A percentile compares a stretch with the other conserved stretches of the same genome.
These are phyloP conservation scores for Hormaphis cornu DNA, from an alignment of 1,140 invertebrate species.

Conservation along the genomic window DNA sequence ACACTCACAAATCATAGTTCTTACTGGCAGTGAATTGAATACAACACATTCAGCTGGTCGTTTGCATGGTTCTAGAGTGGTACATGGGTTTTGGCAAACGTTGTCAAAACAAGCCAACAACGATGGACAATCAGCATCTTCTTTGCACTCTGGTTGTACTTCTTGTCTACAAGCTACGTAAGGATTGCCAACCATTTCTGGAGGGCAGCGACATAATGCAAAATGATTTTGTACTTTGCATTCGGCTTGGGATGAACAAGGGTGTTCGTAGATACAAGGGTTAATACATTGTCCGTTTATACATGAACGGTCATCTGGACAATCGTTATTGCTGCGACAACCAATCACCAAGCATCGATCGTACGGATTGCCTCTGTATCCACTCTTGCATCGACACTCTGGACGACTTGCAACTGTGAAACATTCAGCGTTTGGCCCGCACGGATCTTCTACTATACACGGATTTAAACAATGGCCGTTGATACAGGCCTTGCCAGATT, in stretches of 20 bases:
- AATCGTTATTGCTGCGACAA: slow-evolving; percentile 81
- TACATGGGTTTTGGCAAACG: slow-evolving; percentile 75
- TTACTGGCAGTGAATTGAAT: slow-evolving; percentile 64
- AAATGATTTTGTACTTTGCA: slow-evolving; percentile 73
- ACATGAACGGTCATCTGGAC: slow-evolving; percentile 72
- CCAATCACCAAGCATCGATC: slow-evolving; percentile 67
- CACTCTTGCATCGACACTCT: slow-evolving; percentile 67
- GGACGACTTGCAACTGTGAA: slow-evolving; percentile 61
- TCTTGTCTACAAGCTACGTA: slow-evolving; percentile 65
- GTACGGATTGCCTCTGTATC: slow-evolving; percentile 70
- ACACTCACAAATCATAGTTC: slow-evolving; percentile 81
- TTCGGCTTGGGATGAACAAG: slow-evolving; percentile 65
- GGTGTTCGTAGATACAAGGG: slow-evolving; percentile 68
- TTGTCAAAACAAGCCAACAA: slow-evolving; percentile 68
- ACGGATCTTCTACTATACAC: slow-evolving; percentile 66
- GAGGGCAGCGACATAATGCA: slow-evolving; percentile 69
- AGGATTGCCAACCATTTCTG: slow-evolving; percentile 61
- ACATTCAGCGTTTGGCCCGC: slow-evolving; percentile 75
- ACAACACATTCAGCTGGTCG: slow-evolving; percentile 71
- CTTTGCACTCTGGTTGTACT: slow-evolving; percentile 62
- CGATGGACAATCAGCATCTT: slow-evolving; percentile 71
- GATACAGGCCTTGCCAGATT: slow-evolving; percentile 65
- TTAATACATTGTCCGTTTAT: slow-evolving; percentile 76
- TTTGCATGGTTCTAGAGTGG: slow-evolving; percentile 64
- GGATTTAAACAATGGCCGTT: slow-evolving; percentile 77